These are phyloP conservation scores for Melanostoma mellinum DNA, from an alignment of 2,888 invertebrate species.

Conservation along the genomic window DNA sequence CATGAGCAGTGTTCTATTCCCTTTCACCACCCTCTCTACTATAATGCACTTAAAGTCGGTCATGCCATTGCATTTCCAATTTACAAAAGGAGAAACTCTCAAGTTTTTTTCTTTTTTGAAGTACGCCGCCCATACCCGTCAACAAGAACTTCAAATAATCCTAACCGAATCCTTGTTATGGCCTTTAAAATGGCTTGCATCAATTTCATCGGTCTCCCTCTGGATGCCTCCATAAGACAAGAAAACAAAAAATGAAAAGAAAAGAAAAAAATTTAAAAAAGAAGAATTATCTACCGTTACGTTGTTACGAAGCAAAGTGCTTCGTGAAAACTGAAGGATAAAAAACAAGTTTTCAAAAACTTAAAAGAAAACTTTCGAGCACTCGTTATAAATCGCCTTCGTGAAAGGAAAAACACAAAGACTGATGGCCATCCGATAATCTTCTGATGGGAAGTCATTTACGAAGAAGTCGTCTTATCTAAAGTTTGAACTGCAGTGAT, in stretches of 20 bases:
- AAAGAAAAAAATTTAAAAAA: constrained; percentile 16
- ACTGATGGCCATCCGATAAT: constrained; percentile 64
- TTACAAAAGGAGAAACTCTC: neutral
- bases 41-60: constrained; percentile 40
- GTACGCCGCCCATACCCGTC: constrained; percentile 1
- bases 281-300: constrained; percentile 45
- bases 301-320: constrained; percentile 25
- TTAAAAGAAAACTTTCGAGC: constrained; percentile 58
- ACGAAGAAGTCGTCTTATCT: constrained; percentile 8
- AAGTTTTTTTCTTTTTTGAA: neutral
- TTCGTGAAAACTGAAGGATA: neutral
- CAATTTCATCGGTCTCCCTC: constrained; percentile 23
- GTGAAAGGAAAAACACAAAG: constrained; percentile 45
- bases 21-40: constrained; percentile 1
- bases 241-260: constrained; percentile 26
- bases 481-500: too few species aligned
- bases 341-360: constrained; percentile 37
- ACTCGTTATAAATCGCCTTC: constrained; percentile 64
- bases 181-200: constrained; percentile 36
- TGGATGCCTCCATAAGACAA: constrained; percentile 13
- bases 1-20: neutral
- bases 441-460: constrained; percentile 49
- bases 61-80: constrained; percentile 22
- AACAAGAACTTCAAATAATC: constrained; percentile 25
- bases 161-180: constrained; percentile 9